phyloP scores from a whole-genome alignment of 2,888 invertebrate species.

The Pseudococcus longispinus region DNA sequence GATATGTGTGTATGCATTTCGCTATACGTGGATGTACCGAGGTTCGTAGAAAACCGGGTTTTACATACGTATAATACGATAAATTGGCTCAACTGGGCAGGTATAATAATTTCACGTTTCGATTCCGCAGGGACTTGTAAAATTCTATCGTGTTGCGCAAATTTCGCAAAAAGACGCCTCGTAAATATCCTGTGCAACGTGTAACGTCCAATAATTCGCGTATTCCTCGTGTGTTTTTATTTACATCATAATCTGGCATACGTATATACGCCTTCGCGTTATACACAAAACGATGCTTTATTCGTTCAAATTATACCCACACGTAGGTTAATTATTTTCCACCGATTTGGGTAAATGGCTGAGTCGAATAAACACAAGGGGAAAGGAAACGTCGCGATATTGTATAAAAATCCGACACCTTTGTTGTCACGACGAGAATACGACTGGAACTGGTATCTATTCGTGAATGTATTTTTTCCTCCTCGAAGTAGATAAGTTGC shows the following conservation, averaged over 20 bases:
- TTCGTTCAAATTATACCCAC: background rate
- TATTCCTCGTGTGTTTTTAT: background rate
- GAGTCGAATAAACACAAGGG: background rate
- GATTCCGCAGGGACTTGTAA: constrained; percentile 18
- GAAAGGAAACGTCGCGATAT: background rate
- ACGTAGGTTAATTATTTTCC: background rate
- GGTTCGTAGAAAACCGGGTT: background rate
- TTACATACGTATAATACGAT: constrained; percentile 8
- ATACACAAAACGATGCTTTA: constrained; percentile 2
- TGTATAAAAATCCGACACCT: background rate
- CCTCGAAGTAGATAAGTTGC: background rate
- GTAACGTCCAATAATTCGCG: constrained; percentile 3
- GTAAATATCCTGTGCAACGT: background rate
- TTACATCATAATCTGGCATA: background rate
- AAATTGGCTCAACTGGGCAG: constrained; percentile 22
- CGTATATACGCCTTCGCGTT: background rate
- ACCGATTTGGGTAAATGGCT: background rate
- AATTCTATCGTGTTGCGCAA: constrained; percentile 13
- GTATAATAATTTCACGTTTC: constrained; percentile 22
- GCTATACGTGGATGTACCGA: background rate
- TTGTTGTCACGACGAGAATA: background rate
- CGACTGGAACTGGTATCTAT: background rate
- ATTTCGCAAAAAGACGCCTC: background rate
- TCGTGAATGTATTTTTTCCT: background rate
- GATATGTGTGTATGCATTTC: background rate